Percentiles rank a stretch among this genome's conserved stretches.
Evolutionary conservation across 2,113 vertebrate species (phyloP).

Genomic region (Harpagus bidentatus): DNA sequence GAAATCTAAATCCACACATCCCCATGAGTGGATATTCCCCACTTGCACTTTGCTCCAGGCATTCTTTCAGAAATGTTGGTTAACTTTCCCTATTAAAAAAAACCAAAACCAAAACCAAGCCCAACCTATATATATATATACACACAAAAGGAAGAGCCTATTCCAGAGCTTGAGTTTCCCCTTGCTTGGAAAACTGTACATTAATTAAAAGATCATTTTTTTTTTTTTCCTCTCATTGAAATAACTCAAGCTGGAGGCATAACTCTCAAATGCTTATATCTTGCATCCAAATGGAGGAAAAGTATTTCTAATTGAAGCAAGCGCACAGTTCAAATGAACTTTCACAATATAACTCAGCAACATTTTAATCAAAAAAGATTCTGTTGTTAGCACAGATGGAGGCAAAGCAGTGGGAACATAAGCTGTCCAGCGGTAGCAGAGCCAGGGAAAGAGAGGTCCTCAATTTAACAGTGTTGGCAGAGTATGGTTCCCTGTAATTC

Average conservation of each 20-base stretch:
- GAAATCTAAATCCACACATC: not conserved
- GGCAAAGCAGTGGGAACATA: not conserved
- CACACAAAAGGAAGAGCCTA: not conserved
- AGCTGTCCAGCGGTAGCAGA: slow-evolving; percentile 18
- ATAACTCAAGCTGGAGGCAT: not conserved
- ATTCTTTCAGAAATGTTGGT: not conserved
- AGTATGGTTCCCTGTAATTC: not conserved
- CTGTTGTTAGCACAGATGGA: slow-evolving; percentile 56
- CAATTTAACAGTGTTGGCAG: slow-evolving; percentile 32
- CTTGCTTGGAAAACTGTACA: not conserved
- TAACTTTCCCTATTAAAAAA: not conserved
- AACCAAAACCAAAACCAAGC: not conserved
- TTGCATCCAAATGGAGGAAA: not conserved
- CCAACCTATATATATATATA: not conserved
- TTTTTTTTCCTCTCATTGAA: not conserved
- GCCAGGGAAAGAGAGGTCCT: slow-evolving; percentile 29
- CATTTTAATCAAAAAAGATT: slow-evolving; percentile 54
- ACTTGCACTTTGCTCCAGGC: not conserved
- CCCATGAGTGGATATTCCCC: not conserved
- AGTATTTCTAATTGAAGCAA: not conserved
- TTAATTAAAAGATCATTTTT: not conserved
- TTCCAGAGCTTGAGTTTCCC: not conserved
- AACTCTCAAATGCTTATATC: not conserved
- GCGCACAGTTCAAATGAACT: not conserved
- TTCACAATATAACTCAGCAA: slow-evolving; percentile 7